Base-by-base conservation (phyloP, 2,113 vertebrate species). In the Cyanoderma ruficeps region DNA sequence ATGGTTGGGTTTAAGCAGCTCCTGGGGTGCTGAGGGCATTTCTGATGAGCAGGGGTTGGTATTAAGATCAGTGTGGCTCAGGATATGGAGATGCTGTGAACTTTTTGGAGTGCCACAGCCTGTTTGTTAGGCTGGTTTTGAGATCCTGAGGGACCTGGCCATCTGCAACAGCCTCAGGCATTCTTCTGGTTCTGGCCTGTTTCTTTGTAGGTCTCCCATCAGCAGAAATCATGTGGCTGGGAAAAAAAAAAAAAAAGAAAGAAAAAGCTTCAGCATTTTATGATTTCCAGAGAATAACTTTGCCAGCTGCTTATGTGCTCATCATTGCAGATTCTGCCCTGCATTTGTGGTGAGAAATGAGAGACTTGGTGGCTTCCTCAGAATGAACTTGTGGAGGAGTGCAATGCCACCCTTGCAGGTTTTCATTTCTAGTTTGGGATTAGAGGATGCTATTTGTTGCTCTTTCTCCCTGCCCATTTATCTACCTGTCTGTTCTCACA, bases 211-310 rank as follows among this genome's bases (percentile, higher is more conserved):
- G 12, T 59, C 60, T 60, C 35, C 1, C 9, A 53, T 80, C 84
- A 70, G 42, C 76, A 95, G 65, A 96, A 97, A 90, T 94, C 50
- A 33, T 76, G 87, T 53, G 79, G 53, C 23, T 53, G 60, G 56
- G 37, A 11, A 30, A 8, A 4, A 22, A 27, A 37, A 65, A 39
- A 30, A 44, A 44, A 8, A 44, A 44, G 41, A 39, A 37, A 17
- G 37, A 56, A 61, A 59, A 60, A 1, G 1, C 39, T 59, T 89
- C 49, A 71, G 23, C 8, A 30, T 90, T 93, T 82, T 93, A 65
- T 47, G 21, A 30, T n/a, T 96, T 86, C 49, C 72, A 90, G 80
- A 61, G 31, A 89, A 49, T 55, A 84, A 46, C 7, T 41, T 13
- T 69, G 33, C 24, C 57, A 72, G 13, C n/a, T 84, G n/a, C 57